Percentiles rank a stretch among this genome's conserved stretches.
Conservation (phyloP, 2,113 vertebrate species). For the Vulpes lagopus region DNA sequence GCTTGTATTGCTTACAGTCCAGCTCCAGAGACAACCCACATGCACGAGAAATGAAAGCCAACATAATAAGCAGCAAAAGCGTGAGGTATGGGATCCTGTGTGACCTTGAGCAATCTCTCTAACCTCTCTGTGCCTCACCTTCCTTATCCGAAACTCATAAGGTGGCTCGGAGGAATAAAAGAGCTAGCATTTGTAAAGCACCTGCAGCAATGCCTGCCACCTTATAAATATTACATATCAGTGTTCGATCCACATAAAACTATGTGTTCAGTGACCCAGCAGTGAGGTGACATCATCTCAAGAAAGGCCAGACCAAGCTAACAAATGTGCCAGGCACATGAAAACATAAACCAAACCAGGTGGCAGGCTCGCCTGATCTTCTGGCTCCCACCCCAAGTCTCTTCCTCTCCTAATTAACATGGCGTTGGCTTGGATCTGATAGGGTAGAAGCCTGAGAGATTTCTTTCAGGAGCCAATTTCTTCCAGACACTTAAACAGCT, state of each 20-base stretch:
- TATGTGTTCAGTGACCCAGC: background rate
- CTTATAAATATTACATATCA: background rate
- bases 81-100: background rate
- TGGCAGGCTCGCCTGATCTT: conserved; percentile 45
- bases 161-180: background rate
- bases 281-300: background rate
- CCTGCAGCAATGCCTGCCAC: background rate
- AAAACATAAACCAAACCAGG: conserved; percentile 65
- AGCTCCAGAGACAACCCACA: background rate
- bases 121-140: background rate
- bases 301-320: conserved; percentile 3
- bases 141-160: background rate
- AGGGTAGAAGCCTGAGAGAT: conserved; percentile 62
- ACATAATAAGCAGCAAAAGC: rapidly evolving
- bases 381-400: conserved; percentile 47
- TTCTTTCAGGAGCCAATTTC: conserved; percentile 77
- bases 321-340: conserved; percentile 41
- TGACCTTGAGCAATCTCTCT: background rate
- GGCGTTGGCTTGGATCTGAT: conserved; percentile 47
- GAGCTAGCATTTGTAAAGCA: background rate
- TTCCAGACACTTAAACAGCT: conserved; percentile 74
- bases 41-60: background rate
- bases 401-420: conserved; percentile 69
- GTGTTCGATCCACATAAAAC: background rate
- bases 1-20: background rate